Base-by-base conservation (phyloP, 2,888 invertebrate genomes). In the Megalurothrips usitatus region DNA sequence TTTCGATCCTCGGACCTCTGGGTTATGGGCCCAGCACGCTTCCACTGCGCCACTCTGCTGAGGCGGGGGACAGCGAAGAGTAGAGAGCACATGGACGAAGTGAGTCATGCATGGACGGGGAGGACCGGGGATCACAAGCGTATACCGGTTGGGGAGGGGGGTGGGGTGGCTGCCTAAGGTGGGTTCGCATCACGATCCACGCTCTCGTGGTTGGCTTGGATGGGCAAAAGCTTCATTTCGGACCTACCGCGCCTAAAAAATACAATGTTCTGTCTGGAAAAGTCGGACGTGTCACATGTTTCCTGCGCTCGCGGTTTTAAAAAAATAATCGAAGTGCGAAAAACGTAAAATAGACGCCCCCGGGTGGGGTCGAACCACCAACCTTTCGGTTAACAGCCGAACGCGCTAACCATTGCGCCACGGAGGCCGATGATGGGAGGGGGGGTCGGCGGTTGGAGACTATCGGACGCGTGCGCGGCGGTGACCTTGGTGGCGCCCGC, bases 1-100 rank as follows among this genome's bases (percentile, higher is more conserved):
- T 75, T 75, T 75, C 68, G 68, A 75, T 75, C 68, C 68, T 23
- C 68, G 68, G 68, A 75, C 68, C 68, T 75, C 68, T 75, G 68
- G 68, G 68, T 75, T 75, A 75, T 75, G 68, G 68, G 68, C 68
- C 68, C 68, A 75, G 68, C 68, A 75, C 68, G 68, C 68, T 75
- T 75, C 68, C 68, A 75, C 68, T 75, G 68, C 68, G 68, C 68
- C 68, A 75, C 68, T 75, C 68, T 75, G 68, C 68, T 75, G 12
- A 9, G 68, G 26, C 26, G 68, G 68, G 1, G 10, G 68, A 9
- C 8, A 26, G 0, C 10, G 12, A 6, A 6, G 58, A 58, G 14
- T 4, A 58, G 58, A 58, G 19, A 0, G 14, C 19, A 0, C 58
- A 14, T 19, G 58, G 17, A 58, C 6, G 34, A 6, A 43, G 34